Conservation (phyloP, 2,797 vertebrate genomes). For the Alcedo quadribrachys region DNA sequence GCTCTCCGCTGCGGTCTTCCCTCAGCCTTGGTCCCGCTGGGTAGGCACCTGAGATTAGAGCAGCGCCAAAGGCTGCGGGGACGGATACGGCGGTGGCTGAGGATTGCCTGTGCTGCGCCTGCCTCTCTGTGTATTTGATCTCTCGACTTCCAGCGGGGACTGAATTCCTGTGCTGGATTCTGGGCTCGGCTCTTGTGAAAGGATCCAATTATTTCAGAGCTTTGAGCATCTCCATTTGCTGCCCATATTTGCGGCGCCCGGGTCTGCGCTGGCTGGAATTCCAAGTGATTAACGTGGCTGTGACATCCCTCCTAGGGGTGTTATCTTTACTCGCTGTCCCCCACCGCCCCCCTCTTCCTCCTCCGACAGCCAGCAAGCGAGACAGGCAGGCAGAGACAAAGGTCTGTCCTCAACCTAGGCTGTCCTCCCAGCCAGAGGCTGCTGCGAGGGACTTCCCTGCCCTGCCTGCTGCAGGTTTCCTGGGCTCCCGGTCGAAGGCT, state of each 20-base stretch:
- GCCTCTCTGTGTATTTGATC: constrained; percentile 42
- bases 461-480: constrained; percentile 35
- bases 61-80: not conserved
- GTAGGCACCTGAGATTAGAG: constrained; percentile 46
- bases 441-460: constrained; percentile 53
- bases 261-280: constrained; percentile 50
- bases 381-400: constrained; percentile 68
- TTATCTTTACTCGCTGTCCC: constrained; percentile 65
- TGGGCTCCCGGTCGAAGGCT: not conserved
- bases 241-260: constrained; percentile 51
- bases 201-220: constrained; percentile 70
- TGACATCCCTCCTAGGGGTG: constrained; percentile 70
- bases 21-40: not conserved
- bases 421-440: constrained; percentile 24
- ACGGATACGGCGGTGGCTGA: not conserved
- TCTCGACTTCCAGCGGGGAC: constrained; percentile 57
- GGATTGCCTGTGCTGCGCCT: constrained; percentile 34
- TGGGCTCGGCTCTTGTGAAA: constrained; percentile 55
- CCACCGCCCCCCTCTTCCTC: constrained; percentile 59
- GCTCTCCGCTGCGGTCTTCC: not conserved
- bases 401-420: constrained; percentile 67
- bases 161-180: constrained; percentile 68
- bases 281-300: constrained; percentile 63
- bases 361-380: constrained; percentile 25
- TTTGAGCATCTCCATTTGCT: constrained; percentile 70